Conservation (phyloP, 2,888 invertebrate species). For the Yponomeuta evonymella region DNA sequence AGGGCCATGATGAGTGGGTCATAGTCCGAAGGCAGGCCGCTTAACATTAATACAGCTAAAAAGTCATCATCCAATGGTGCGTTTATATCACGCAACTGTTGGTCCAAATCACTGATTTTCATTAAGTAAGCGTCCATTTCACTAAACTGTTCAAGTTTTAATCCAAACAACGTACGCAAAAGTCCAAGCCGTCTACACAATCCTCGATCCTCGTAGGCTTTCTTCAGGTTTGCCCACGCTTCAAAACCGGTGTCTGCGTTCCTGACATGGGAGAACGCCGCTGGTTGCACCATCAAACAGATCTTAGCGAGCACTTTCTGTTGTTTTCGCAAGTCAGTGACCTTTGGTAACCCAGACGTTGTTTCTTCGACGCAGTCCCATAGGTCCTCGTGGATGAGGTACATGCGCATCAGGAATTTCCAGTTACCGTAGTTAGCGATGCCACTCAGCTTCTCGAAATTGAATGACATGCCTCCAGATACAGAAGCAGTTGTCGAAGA, state of each 20-base stretch:
- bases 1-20: slow-evolving; percentile 26
- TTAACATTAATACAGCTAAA: slow-evolving; percentile 23
- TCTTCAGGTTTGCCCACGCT: no score
- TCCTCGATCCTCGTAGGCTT: slow-evolving; percentile 12
- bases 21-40: slow-evolving; percentile 24
- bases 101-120: slow-evolving; percentile 11
- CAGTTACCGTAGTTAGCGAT: not conserved
- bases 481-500: not conserved
- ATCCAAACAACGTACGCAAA: slow-evolving; percentile 15
- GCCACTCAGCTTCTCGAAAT: slow-evolving; percentile 7
- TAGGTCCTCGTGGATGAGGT: slow-evolving; percentile 10
- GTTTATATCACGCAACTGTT: slow-evolving; percentile 24
- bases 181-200: slow-evolving; percentile 16
- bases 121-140: slow-evolving; percentile 15
- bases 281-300: slow-evolving; percentile 12
- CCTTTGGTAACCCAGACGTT: not conserved
- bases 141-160: slow-evolving; percentile 12
- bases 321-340: slow-evolving; percentile 11
- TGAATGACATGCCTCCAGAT: not conserved
- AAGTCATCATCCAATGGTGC: slow-evolving; percentile 26
- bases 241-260: no score
- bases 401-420: slow-evolving; percentile 7
- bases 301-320: slow-evolving; percentile 17
- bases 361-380: slow-evolving; percentile 11
- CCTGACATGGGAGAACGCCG: slow-evolving; percentile 3